Evolutionary conservation across 2,888 invertebrate genomes (phyloP), one percentile per base, ranked within the genome.

Genomic region (Latrodectus elegans): DNA sequence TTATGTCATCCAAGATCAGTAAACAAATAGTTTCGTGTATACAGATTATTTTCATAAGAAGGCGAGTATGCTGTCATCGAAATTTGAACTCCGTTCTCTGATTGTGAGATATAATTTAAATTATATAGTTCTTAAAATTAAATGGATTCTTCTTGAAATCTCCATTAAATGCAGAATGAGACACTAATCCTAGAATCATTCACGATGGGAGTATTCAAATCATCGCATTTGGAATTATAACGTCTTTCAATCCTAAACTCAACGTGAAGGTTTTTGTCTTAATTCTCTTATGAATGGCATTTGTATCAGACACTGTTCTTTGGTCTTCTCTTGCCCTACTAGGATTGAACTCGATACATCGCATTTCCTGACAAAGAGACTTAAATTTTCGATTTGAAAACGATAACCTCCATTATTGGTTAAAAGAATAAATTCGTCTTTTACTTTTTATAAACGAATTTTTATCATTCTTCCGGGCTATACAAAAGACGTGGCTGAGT

Each of bases 41-140:
- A 74, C 15, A 64, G 12, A 67, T 81, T 12, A 12, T 67, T 73
- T 4, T 49, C 15, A n/a, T 53, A 73, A 49, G 26, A 26, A 8
- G 73, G 81, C 4, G 67, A 52, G 52, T 67, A 81, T 10, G 81
- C 65, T 22, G 65, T 22, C 15, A 26, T 22, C 8, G 73, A 52
- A 60, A 81, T 81, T 52, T 73, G 81, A 53, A 26, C 65, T 52
- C 73, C 73, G n/a, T 81, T 81, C 22, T 81, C 81, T 4, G 52
- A 64, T 53, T 73, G 8, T 1, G 52, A 73, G 51, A 78, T 68
- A 22, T 78, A 51, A 38, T 15, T 78, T 8, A 78, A n/a, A 53
- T 70, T n/a, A n/a, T 53, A 26, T 72, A 72, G 51, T 72, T 70
- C n/a, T 72, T 70, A 6, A 72, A 80, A 55, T 71, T 38, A 70